These are phyloP conservation scores for Melanotaenia parkinsoni DNA, from an alignment of 2,797 vertebrate species.

Conservation along the genomic window DNA sequence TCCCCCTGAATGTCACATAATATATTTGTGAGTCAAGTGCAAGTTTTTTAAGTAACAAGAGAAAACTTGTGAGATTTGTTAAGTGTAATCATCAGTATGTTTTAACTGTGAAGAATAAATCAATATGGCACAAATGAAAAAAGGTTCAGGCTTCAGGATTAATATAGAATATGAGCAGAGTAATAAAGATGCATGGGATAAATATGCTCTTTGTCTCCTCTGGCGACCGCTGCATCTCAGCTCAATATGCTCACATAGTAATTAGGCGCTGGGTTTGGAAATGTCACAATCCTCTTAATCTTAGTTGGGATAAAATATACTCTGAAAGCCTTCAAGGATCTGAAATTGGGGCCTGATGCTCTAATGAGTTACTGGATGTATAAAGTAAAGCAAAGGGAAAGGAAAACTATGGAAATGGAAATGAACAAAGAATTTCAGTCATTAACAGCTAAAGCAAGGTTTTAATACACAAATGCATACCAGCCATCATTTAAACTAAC, in stretches of 20 bases:
- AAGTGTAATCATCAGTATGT: too few relatives aligned
- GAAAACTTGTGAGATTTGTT: neutral
- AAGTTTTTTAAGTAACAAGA: neutral
- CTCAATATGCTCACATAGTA: slow-evolving; percentile 58
- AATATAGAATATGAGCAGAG: slow-evolving; percentile 60
- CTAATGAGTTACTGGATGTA: slow-evolving; percentile 43
- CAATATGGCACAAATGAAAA: neutral
- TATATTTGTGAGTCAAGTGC: neutral
- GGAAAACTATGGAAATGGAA: slow-evolving; percentile 38
- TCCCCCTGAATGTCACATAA: neutral
- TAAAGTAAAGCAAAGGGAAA: slow-evolving; percentile 2
- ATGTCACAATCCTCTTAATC: slow-evolving; percentile 65
- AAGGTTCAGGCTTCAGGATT: neutral
- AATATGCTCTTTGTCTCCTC: slow-evolving; percentile 74
- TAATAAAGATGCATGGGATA: slow-evolving; percentile 79
- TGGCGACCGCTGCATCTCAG: slow-evolving; percentile 62
- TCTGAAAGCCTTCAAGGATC: slow-evolving; percentile 60
- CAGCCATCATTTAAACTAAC: slow-evolving; percentile 69
- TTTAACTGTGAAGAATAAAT: neutral
- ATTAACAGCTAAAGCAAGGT: slow-evolving; percentile 46
- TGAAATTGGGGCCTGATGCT: slow-evolving; percentile 44
- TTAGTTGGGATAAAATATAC: slow-evolving; percentile 55
- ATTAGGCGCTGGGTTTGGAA: slow-evolving; percentile 71
- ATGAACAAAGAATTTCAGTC: slow-evolving; percentile 24
- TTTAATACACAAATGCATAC: slow-evolving; percentile 49